Conservation (phyloP, 2,113 vertebrate genomes). For the Okapia johnstoni region DNA sequence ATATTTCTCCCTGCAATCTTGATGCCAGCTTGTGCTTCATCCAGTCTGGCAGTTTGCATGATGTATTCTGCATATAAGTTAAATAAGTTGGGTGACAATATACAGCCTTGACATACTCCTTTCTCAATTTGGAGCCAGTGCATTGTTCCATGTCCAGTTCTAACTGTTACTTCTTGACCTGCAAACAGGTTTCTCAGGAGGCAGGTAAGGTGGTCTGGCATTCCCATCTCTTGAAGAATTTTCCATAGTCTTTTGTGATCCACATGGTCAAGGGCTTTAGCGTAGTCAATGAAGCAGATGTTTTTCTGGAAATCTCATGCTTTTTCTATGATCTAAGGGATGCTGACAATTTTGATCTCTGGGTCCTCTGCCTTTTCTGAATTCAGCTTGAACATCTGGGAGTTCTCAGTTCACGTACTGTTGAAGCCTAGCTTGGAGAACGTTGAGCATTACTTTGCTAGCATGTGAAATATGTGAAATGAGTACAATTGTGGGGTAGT, state of each 20-base stretch:
- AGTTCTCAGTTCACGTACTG: background rate
- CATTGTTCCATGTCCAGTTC: background rate
- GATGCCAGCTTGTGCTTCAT: background rate
- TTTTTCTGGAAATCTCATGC: background rate
- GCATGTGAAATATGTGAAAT: background rate
- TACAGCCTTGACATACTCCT: background rate
- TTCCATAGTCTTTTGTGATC: background rate
- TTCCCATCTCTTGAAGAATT: background rate
- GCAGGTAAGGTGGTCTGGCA: background rate
- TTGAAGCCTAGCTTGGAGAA: background rate
- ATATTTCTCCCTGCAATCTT: background rate
- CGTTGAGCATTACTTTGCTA: background rate
- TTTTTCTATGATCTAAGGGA: background rate
- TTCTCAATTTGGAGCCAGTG: background rate
- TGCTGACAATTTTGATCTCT: background rate
- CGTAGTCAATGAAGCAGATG: background rate
- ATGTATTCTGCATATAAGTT: background rate
- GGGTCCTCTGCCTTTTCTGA: background rate
- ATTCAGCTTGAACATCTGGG: background rate
- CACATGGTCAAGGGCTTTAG: background rate
- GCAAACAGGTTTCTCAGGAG: background rate
- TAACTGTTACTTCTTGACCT: background rate
- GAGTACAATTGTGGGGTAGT: background rate
- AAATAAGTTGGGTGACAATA: background rate
- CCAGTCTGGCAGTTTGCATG: background rate